Base-by-base conservation (phyloP, 1,140 invertebrate species). In the Drosophila chauvacae region DNA sequence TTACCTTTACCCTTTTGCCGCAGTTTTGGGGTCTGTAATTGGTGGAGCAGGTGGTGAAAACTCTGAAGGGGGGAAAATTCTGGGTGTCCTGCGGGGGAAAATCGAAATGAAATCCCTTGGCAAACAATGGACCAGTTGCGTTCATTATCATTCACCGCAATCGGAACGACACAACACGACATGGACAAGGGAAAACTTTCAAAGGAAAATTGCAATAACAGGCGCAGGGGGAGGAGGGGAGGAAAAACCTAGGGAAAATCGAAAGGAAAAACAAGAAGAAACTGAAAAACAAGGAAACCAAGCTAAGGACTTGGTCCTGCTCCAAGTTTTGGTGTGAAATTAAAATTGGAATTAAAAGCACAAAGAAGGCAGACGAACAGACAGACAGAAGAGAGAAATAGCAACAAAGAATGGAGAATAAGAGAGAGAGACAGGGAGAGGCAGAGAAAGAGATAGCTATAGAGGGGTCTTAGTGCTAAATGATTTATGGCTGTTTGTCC, bases 321-420 rank as follows among this genome's bases (percentile, higher is more conserved):
- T 28, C 44, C 66, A 83, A 88, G 77, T 88, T 87, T 88, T 81
- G 73, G 84, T 88, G 84, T 87, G 77, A 88, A 88, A 87, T 84
- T 78, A 74, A 78, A 88, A 80, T 87, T 83, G 68, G 53, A 84
- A 87, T 88, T 88, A 88, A 87, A 77, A 80, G 80, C 62, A 88
- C 77, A 74, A 80, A 70, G 57, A 70, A 56, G 68, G 48, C 48
- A 45, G 30, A 18, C 41, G 33, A 5, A 14, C 44, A 30, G 11
- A n/a, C 44, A 30, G 26, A 45, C 71, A 60, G 30, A 20, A 18
- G 14, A 44, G 64, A 63, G 28, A 53, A 16, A 13, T 13, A 16
- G 30, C 30, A 33, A 41, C 35, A 37, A 14, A 14, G 30, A n/a
- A 28, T 2, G 33, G 50, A 16, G 23, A 48, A 48, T 14, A 6